Percentiles rank a stretch among this genome's conserved stretches.
phyloP scores from a whole-genome alignment of 2,797 vertebrate genomes.

The Staurois parvus region DNA sequence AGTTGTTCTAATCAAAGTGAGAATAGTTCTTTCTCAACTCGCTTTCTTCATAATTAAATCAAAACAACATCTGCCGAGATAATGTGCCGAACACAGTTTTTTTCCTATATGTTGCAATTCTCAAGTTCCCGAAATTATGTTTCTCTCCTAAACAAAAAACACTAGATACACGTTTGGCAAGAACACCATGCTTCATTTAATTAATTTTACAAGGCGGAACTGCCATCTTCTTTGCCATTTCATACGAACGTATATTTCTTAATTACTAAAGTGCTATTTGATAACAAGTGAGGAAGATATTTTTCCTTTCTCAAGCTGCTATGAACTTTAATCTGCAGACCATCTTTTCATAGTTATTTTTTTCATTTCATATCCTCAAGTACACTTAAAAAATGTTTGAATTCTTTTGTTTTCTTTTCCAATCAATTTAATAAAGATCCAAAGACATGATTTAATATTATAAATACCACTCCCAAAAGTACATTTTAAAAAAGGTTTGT shows the following conservation, averaged over 20 bases:
- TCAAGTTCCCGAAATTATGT: slow-evolving; percentile 60
- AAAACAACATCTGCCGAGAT: slow-evolving; percentile 61
- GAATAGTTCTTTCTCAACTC: slow-evolving; percentile 48
- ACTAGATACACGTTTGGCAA: slow-evolving; percentile 57
- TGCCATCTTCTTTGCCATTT: slow-evolving; percentile 33
- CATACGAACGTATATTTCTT: slow-evolving; percentile 46
- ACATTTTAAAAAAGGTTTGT: no score
- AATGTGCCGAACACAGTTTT: slow-evolving; percentile 49
- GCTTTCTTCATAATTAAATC: slow-evolving; percentile 60
- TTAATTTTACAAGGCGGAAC: slow-evolving; percentile 49
- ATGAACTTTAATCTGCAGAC: slow-evolving; percentile 35
- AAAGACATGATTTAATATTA: no score
- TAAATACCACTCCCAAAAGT: no score
- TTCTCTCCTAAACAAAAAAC: slow-evolving; percentile 60
- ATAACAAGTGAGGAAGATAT: slow-evolving; percentile 29
- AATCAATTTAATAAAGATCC: neutral
- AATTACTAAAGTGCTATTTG: slow-evolving; percentile 46
- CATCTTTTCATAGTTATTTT: neutral
- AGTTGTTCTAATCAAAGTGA: slow-evolving; percentile 41
- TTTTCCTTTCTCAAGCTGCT: slow-evolving; percentile 28
- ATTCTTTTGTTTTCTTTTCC: neutral
- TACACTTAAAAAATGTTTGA: no score
- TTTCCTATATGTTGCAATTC: slow-evolving; percentile 57
- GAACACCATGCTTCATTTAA: slow-evolving; percentile 57
- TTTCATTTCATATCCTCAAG: neutral